phyloP scores from a whole-genome alignment of 2,888 invertebrate genomes.

The Pseudococcus viburni region DNA sequence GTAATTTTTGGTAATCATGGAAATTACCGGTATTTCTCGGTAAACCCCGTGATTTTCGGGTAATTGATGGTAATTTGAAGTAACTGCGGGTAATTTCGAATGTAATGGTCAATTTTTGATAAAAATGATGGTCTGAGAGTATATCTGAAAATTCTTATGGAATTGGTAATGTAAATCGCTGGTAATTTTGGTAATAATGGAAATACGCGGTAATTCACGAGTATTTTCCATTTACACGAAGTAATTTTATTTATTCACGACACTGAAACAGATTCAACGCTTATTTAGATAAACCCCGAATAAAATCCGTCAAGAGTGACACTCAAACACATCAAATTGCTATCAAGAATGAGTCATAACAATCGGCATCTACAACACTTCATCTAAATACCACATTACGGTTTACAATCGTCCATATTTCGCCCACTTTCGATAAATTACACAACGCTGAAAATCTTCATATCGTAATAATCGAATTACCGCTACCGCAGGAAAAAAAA shows the following conservation, averaged over 20 bases:
- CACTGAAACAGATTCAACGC: too few species aligned
- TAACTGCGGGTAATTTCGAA: too few species aligned
- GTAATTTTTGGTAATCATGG: neutral
- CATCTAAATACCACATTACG: neutral
- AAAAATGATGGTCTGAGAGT: too few species aligned
- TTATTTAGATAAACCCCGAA: too few species aligned
- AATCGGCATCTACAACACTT: too few species aligned
- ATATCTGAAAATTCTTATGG: too few species aligned
- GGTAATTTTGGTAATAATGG: neutral
- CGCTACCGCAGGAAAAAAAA: neutral
- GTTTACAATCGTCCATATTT: neutral
- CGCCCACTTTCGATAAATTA: neutral
- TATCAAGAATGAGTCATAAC: too few species aligned
- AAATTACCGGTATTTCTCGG: neutral
- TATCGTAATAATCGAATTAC: neutral
- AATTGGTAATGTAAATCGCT: neutral
- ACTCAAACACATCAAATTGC: too few species aligned
- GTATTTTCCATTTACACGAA: neutral
- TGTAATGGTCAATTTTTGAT: too few species aligned
- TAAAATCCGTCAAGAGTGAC: too few species aligned
- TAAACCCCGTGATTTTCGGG: neutral
- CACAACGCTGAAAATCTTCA: neutral
- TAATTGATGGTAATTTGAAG: too few species aligned
- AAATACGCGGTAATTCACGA: neutral
- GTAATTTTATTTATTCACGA: too few species aligned